Percentiles rank a stretch among this genome's conserved stretches.
These are phyloP conservation scores for Etheostoma perlongum DNA, from an alignment of 2,797 vertebrate genomes.

Conservation along the genomic window DNA sequence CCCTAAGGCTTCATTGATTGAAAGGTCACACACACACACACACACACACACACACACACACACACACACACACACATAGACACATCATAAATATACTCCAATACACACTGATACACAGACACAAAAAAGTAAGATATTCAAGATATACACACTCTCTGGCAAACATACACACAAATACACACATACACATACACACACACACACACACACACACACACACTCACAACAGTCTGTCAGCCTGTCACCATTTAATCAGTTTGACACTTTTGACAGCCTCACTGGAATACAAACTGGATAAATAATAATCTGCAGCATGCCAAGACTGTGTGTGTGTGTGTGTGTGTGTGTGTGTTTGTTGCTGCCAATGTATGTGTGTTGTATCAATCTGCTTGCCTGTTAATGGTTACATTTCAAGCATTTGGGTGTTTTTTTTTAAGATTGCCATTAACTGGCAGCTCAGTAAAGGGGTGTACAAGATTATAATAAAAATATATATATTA, in stretches of 20 bases:
- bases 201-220: neutral
- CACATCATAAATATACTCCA: neutral
- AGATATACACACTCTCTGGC: neutral
- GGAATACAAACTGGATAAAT: conserved; percentile 5
- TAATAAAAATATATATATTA: too few relatives aligned
- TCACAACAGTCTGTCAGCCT: neutral
- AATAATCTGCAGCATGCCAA: neutral
- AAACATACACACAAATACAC: neutral
- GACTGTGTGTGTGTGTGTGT: conserved; percentile 13
- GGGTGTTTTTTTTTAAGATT: neutral
- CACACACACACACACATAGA: too few relatives aligned
- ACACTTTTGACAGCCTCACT: conserved; percentile 1
- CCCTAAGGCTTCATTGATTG: conserved; percentile 49
- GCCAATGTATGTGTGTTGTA: neutral
- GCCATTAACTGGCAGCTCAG: neutral
- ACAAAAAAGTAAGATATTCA: neutral
- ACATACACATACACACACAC: neutral
- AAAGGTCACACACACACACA: conserved; percentile 19
- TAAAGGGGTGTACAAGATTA: too few relatives aligned
- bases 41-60: neutral
- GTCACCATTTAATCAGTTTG: conserved; percentile 3
- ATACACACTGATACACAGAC: neutral
- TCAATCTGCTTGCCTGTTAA: neutral
- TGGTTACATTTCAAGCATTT: conserved; percentile 17
- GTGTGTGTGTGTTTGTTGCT: neutral